Conservation (phyloP, 2,797 vertebrate genomes). For the Gobionotothen gibberifrons region DNA sequence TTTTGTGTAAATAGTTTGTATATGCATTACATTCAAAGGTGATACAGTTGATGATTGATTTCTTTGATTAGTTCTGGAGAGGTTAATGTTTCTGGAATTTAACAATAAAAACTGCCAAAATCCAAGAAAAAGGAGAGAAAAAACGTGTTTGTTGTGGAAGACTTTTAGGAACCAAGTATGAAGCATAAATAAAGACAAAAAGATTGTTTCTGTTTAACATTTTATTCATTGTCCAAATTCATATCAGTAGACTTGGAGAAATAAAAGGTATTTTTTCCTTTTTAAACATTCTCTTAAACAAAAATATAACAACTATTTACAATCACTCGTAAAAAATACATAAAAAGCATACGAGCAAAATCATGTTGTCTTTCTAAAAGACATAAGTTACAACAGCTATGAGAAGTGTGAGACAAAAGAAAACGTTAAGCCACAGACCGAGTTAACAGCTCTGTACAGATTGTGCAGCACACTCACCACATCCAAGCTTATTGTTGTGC, state of each 20-base stretch:
- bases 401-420: conserved; percentile 88
- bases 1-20: no score
- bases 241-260: conserved; percentile 90
- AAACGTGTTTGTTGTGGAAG: background rate
- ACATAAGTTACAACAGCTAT: conserved; percentile 94
- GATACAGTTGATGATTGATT: background rate
- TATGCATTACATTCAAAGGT: background rate
- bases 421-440: conserved; percentile 85
- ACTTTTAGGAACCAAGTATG: background rate
- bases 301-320: conserved; percentile 99
- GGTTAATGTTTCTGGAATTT: background rate
- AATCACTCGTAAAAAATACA: conserved; percentile 96
- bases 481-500: conserved; percentile 88
- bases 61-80: background rate
- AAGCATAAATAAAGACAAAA: conserved; percentile 1
- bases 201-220: conserved; percentile 50
- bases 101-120: background rate
- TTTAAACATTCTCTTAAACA: conserved; percentile 96
- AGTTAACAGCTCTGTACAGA: conserved; percentile 88
- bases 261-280: conserved; percentile 84
- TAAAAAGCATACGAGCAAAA: conserved; percentile 93
- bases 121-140: background rate
- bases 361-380: conserved; percentile 97
- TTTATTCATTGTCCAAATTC: conserved; percentile 91
- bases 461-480: conserved; percentile 90